A percentile compares a stretch with the other conserved stretches of the same genome.
Evolutionary conservation across 2,113 vertebrate species (phyloP).

Genomic region (Stomatorhinus ivindoensis): DNA sequence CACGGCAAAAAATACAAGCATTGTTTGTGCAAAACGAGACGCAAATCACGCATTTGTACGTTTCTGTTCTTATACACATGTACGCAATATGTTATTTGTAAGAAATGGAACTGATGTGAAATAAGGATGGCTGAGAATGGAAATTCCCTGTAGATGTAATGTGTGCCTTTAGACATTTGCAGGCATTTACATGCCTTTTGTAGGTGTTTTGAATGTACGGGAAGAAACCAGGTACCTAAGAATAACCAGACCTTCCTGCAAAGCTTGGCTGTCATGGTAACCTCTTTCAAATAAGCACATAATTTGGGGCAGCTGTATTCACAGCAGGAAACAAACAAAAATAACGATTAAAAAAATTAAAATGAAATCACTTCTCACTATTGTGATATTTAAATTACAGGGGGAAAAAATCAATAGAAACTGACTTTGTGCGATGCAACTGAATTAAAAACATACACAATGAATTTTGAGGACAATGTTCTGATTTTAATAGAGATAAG

Average conservation of each 20-base stretch:
- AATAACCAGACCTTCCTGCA: slow-evolving; percentile 24
- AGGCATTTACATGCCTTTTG: background rate
- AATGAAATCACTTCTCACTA: background rate
- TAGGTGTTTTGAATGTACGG: slow-evolving; percentile 7
- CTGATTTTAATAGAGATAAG: slow-evolving; percentile 37
- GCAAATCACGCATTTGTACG: background rate
- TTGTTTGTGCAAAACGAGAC: background rate
- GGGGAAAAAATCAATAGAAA: background rate
- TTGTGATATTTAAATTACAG: background rate
- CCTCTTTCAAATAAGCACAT: slow-evolving; percentile 24
- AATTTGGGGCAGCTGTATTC: slow-evolving; percentile 24
- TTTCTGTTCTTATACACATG: background rate
- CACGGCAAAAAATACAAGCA: background rate
- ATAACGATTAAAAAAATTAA: background rate
- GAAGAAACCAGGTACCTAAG: slow-evolving; percentile 11
- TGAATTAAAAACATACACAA: background rate
- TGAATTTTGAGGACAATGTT: slow-evolving; percentile 28
- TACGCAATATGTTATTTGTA: background rate
- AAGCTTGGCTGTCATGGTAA: slow-evolving; percentile 38
- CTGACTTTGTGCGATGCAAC: background rate
- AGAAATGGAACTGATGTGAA: background rate
- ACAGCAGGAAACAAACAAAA: slow-evolving; percentile 24
- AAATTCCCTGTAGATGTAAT: background rate
- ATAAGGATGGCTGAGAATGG: background rate
- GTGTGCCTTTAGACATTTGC: background rate